Evolutionary conservation across 2,797 vertebrate genomes (phyloP).

Genomic region (Babyrousa celebensis): DNA sequence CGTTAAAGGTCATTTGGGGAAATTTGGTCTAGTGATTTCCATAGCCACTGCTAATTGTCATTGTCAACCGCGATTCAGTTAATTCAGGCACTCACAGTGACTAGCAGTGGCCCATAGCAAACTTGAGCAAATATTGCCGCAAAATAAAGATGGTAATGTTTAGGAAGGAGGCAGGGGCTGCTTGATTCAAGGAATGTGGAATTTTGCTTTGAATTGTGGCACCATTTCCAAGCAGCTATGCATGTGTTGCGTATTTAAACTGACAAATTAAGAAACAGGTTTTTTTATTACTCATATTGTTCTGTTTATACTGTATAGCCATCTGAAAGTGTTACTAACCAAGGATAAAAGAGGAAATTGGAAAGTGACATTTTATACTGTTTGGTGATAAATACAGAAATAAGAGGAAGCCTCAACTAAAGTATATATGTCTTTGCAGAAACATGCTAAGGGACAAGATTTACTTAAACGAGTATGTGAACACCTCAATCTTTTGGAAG

Average conservation of each 20-base stretch:
- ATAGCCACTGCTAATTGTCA: conserved; percentile 38
- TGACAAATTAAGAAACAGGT: conserved; percentile 47
- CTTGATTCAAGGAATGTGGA: not conserved
- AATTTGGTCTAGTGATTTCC: conserved; percentile 57
- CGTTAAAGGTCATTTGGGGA: not conserved
- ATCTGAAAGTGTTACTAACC: conserved; percentile 66
- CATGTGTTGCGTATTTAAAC: conserved; percentile 19
- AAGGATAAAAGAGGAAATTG: conserved; percentile 58
- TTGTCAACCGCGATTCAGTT: not conserved
- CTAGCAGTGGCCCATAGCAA: not conserved
- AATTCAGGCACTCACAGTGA: conserved; percentile 10
- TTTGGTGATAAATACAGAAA: conserved; percentile 12
- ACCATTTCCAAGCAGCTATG: conserved; percentile 2
- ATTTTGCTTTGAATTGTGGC: conserved; percentile 57
- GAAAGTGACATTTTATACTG: conserved; percentile 56
- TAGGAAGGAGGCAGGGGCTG: not conserved
- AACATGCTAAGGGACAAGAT: conserved; percentile 98
- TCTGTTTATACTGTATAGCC: conserved; percentile 1
- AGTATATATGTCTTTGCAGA: conserved; percentile 91
- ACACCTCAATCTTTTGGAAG: conserved; percentile 98
- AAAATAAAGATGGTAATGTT: conserved; percentile 45
- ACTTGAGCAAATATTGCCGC: conserved; percentile 18
- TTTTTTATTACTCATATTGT: conserved; percentile 24
- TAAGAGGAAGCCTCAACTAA: conserved; percentile 65
- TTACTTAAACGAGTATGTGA: conserved; percentile 97